Evolutionary conservation across 2,113 vertebrate species (phyloP).

Genomic region (Mustela lutreola): DNA sequence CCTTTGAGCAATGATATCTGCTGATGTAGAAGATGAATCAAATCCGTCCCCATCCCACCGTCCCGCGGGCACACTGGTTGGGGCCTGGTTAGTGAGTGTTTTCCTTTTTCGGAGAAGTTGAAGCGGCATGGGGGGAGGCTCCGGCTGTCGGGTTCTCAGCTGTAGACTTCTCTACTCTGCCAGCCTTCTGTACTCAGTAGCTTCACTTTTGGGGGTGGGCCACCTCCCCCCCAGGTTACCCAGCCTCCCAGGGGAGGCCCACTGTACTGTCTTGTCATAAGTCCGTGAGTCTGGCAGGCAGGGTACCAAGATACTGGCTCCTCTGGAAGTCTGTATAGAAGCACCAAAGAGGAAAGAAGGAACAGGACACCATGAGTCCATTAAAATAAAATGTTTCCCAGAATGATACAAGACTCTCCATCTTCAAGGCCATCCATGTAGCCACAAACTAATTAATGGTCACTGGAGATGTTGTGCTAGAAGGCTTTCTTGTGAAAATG

Average conservation of each 20-base stretch:
- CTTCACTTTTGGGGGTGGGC: too few relatives aligned
- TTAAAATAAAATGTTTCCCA: background rate
- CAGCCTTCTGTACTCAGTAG: too few relatives aligned
- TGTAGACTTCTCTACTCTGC: background rate
- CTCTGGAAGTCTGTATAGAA: background rate
- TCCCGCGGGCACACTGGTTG: fast-evolving
- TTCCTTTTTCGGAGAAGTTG: background rate
- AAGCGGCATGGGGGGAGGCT: fast-evolving
- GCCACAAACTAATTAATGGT: background rate
- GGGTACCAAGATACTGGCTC: fast-evolving
- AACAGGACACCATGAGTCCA: background rate
- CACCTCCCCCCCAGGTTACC: background rate
- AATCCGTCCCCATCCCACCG: background rate
- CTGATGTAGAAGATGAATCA: background rate
- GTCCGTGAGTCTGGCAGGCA: too few relatives aligned
- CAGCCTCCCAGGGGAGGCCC: too few relatives aligned
- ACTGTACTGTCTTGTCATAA: background rate
- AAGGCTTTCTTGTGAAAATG: background rate
- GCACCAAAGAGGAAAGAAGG: background rate
- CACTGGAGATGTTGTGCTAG: background rate
- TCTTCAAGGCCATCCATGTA: background rate
- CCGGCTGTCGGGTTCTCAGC: too few relatives aligned
- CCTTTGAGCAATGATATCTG: background rate
- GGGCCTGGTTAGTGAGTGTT: background rate
- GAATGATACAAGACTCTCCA: background rate